Evolutionary conservation across 1,140 invertebrate genomes (phyloP).

Genomic region (Bombus vancouverensis): DNA sequence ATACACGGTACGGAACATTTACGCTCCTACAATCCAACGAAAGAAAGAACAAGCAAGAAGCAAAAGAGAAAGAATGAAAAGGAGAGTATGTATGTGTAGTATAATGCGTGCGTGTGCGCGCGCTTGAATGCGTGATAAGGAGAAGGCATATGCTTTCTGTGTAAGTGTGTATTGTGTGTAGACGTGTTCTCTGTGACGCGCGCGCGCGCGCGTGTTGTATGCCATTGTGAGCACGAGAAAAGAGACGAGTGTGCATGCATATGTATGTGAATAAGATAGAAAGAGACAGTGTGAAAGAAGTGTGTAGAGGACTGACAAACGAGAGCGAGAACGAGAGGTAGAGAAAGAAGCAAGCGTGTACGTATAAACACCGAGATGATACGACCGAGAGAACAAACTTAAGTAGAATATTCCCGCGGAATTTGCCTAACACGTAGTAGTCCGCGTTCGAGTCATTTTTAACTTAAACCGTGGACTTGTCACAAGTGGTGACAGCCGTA

Average conservation of each 20-base stretch:
- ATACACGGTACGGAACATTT: constrained; percentile 73
- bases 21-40: constrained; percentile 42
- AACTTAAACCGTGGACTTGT: constrained; percentile 33
- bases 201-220: background rate
- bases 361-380: constrained; percentile 24
- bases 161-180: background rate
- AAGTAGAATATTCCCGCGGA: constrained; percentile 60
- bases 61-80: constrained; percentile 21
- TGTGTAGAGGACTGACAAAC: constrained; percentile 50
- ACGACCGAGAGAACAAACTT: constrained; percentile 50
- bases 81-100: constrained; percentile 13
- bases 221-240: constrained; percentile 9
- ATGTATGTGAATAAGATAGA: constrained; percentile 29
- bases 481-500: constrained; percentile 36
- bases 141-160: constrained; percentile 3
- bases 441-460: constrained; percentile 38
- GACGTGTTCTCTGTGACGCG: background rate
- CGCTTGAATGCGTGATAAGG: constrained; percentile 17
- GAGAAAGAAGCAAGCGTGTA: constrained; percentile 40
- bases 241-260: constrained; percentile 6
- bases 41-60: constrained; percentile 43
- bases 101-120: background rate
- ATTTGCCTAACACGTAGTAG: constrained; percentile 53
- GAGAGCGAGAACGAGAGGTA: constrained; percentile 32
- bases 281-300: constrained; percentile 45